Conservation (phyloP, 1,140 invertebrate genomes). For the Tetramorium simillimum region DNA sequence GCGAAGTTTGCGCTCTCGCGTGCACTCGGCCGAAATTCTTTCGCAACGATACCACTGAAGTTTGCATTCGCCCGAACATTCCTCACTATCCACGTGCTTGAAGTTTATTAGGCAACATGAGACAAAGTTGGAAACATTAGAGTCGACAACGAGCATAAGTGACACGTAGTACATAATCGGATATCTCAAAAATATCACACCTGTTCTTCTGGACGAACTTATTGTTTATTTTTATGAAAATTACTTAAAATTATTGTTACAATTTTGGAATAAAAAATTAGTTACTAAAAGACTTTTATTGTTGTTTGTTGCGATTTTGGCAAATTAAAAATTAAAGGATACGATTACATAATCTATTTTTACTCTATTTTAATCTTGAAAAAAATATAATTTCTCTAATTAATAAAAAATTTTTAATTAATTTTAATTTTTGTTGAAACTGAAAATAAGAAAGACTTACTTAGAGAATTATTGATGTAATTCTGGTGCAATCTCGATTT, state of each 20-base stretch:
- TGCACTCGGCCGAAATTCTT: conserved; percentile 52
- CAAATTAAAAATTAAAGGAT: neutral
- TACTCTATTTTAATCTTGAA: neutral
- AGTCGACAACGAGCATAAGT: neutral
- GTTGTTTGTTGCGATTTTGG: neutral
- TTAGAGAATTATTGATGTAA: neutral
- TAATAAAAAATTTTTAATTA: neutral
- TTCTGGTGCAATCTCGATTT: conserved; percentile 30
- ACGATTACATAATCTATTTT: neutral
- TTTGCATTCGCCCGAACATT: conserved; percentile 22
- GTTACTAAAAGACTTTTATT: neutral
- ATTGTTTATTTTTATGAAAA: neutral
- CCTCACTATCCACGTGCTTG: neutral
- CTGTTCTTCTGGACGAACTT: neutral
- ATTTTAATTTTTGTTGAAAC: neutral
- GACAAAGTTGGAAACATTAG: conserved; percentile 7
- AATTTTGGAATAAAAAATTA: neutral
- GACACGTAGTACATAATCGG: neutral
- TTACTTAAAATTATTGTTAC: neutral
- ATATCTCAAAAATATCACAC: neutral
- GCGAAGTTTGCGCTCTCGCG: conserved; percentile 26
- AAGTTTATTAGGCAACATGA: conserved; percentile 40
- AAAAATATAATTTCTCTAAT: neutral
- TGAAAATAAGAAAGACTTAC: neutral
- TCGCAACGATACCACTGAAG: conserved; percentile 19